A percentile compares a stretch with the other conserved stretches of the same genome.
phyloP scores from a whole-genome alignment of 2,888 invertebrate species.

The Odontomyia ornata region DNA sequence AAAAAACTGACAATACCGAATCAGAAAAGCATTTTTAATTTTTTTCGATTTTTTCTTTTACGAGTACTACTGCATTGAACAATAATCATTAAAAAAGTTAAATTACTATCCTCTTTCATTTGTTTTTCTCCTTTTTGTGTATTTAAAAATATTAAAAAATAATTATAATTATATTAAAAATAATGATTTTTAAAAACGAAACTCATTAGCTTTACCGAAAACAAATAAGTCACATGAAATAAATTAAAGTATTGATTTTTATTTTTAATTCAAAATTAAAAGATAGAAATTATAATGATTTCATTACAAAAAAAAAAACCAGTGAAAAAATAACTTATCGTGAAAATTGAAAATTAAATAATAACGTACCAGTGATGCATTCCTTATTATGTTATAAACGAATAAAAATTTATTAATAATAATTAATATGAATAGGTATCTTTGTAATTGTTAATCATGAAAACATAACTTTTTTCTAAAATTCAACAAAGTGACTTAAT shows the following conservation, averaged over 20 bases:
- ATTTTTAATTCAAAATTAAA: neutral
- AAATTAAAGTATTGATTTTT: slow-evolving; percentile 18
- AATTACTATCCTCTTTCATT: too few species aligned
- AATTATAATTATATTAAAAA: too few species aligned
- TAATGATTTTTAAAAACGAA: neutral
- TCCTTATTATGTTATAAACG: slow-evolving; percentile 38
- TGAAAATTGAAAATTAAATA: too few species aligned
- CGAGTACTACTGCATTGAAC: too few species aligned
- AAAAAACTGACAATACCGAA: too few species aligned
- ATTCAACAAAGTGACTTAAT: too few species aligned
- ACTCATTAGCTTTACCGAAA: slow-evolving; percentile 22
- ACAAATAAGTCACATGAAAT: slow-evolving; percentile 9
- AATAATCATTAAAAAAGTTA: too few species aligned
- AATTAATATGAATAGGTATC: neutral
- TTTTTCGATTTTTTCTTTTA: too few species aligned
- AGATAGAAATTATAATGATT: neutral
- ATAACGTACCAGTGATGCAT: slow-evolving; percentile 48
- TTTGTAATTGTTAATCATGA: neutral
- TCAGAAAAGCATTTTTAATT: too few species aligned
- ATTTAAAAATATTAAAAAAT: too few species aligned
- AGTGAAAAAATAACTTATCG: neutral
- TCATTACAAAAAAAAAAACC: neutral
- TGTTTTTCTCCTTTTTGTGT: too few species aligned
- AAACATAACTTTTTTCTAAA: neutral
- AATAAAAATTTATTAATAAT: neutral